A percentile compares a stretch with the other conserved stretches of the same genome.
These are phyloP conservation scores for Stenolophus ochropezus DNA, from an alignment of 2,888 invertebrate genomes.

Conservation along the genomic window DNA sequence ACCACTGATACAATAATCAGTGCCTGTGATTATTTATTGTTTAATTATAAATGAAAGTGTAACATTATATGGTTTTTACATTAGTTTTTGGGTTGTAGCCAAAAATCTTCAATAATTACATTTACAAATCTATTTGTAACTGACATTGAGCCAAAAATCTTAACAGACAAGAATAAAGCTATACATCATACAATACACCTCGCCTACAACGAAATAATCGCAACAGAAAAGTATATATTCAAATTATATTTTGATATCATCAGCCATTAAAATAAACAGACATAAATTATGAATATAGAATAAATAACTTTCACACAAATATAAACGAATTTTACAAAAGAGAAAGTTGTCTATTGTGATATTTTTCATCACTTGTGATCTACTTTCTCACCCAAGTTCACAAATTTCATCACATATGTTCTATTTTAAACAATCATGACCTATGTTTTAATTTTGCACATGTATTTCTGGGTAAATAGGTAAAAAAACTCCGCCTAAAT, in stretches of 20 bases:
- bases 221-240: not conserved
- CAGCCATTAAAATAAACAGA: not conserved
- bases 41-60: not conserved
- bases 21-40: not conserved
- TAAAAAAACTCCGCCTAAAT: not conserved
- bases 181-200: not conserved
- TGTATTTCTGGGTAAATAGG: not conserved
- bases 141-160: constrained; percentile 42
- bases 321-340: not conserved
- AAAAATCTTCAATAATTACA: constrained; percentile 49
- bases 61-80: constrained; percentile 12
- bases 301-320: not conserved
- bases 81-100: constrained; percentile 1
- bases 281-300: not conserved
- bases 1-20: too few relatives aligned
- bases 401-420: not conserved
- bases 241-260: not conserved
- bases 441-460: constrained; percentile 13
- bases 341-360: not conserved
- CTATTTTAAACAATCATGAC: constrained; percentile 6
- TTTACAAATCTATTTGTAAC: constrained; percentile 49
- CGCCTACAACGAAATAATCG: not conserved
- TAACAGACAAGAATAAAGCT: not conserved
- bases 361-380: not conserved
- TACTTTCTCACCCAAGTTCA: not conserved